Base-by-base conservation (phyloP, 2,113 vertebrate genomes). In the Merops nubicus region DNA sequence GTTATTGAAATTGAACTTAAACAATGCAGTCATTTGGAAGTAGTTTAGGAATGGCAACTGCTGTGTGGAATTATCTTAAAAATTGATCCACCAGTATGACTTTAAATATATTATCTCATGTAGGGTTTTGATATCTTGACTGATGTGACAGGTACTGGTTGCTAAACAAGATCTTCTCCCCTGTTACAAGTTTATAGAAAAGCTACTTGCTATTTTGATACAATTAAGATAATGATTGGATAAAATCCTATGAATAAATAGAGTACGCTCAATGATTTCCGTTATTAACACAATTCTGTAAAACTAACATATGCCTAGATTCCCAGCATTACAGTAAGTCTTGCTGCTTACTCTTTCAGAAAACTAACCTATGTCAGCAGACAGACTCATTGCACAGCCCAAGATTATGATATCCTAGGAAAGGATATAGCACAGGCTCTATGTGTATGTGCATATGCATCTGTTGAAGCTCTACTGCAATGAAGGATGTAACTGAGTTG, bases 311-410 rank as follows among this genome's bases (percentile, higher is more conserved):
- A 5, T 50, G 5, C 20, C 33, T 91, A 14, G 12, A 16, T 78
- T 81, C 6, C 31, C 29, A 67, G 14, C n/a, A 42, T 4, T 26
- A 51, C n/a, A 45, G 45, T 20, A 28, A 70, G 8, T n/a, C 42
- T 69, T 54, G 45, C 13, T 73, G 40, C 18, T 40, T 48, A 11
- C 29, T 40, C 0, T 65, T 64, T 60, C 65, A 73, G 63, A 48
- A 76, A 28, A 56, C 11, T 65, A 19, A 16, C 45, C n/a, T 31
- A 5, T 67, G 40, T 9, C 54, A 69, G 45, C 28, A 60, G 40
- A 23, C 43, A 54, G 13, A 15, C 8, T 28, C 45, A 8, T 5
- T 43, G 45, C 1, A 1, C 6, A 8, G 50, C 1, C 1, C 5
- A 6, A n/a, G 33, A 13, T 60, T 4, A 29, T 28, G 26, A 23